A percentile compares a stretch with the other conserved stretches of the same genome.
Evolutionary conservation across 2,888 invertebrate species (phyloP).

Genomic region (Salticus scenicus): DNA sequence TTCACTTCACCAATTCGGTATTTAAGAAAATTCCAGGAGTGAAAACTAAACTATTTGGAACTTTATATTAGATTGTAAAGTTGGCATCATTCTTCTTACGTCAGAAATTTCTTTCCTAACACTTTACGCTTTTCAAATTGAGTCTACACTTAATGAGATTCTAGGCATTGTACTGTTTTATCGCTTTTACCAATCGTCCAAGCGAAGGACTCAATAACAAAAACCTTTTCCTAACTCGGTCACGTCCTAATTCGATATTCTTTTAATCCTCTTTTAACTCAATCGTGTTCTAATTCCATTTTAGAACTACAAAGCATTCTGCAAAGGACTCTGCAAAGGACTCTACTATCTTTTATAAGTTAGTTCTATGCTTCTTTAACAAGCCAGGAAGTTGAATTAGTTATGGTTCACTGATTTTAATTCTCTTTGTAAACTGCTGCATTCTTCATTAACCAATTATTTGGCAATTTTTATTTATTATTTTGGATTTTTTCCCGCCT

Average conservation of each 20-base stretch:
- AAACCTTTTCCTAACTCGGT: slow-evolving; percentile 47
- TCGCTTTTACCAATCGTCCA: neutral
- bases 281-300: slow-evolving; percentile 62
- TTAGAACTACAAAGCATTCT: slow-evolving; percentile 4
- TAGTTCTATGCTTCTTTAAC: neutral
- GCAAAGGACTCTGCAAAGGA: neutral
- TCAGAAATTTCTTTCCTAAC: neutral
- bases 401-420: neutral
- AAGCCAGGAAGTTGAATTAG: neutral
- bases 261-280: slow-evolving; percentile 55
- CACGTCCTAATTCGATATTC: slow-evolving; percentile 67
- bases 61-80: neutral
- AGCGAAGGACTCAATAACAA: slow-evolving; percentile 20
- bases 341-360: neutral
- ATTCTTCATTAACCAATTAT: no score
- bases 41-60: neutral
- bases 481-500: no score
- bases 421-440: no score
- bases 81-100: neutral
- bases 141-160: neutral
- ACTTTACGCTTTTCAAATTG: neutral
- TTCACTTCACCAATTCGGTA: no score
- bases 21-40: no score
- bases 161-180: neutral
- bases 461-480: no score